Evolutionary conservation across 2,888 invertebrate species (phyloP).

Genomic region (Ypsolopha scabrella): DNA sequence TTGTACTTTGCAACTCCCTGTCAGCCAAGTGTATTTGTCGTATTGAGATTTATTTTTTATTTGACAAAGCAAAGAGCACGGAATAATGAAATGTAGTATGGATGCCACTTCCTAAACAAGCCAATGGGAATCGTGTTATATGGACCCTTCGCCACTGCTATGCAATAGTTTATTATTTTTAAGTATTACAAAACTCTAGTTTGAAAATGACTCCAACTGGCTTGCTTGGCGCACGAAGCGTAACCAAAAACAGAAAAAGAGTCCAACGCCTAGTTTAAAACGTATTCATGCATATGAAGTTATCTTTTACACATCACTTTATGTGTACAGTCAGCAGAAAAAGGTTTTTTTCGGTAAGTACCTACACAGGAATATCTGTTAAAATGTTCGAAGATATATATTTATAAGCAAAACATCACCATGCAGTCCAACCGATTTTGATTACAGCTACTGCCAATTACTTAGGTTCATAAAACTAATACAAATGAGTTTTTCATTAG

Average conservation of each 20-base stretch:
- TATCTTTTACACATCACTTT: background rate
- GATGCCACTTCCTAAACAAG: no score
- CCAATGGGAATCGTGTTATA: no score
- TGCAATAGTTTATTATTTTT: no score
- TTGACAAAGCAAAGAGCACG: no score
- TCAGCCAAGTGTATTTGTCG: no score
- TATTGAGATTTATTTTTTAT: no score
- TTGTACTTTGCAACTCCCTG: no score
- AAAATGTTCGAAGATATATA: no score
- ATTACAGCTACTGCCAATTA: no score
- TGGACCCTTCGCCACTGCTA: no score
- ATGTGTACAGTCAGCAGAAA: background rate
- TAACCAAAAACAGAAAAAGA: background rate
- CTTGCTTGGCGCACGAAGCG: background rate
- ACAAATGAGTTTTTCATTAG: background rate
- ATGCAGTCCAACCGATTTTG: background rate
- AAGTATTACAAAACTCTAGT: no score
- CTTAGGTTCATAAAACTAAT: background rate
- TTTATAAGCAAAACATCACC: background rate
- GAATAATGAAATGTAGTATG: no score
- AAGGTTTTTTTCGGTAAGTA: background rate
- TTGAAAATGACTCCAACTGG: background rate
- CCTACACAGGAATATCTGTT: background rate
- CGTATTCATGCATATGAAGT: constrained; percentile 1
- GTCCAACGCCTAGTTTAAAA: background rate